phyloP scores from a whole-genome alignment of 2,888 invertebrate genomes.

The Anthoptus insignis region DNA sequence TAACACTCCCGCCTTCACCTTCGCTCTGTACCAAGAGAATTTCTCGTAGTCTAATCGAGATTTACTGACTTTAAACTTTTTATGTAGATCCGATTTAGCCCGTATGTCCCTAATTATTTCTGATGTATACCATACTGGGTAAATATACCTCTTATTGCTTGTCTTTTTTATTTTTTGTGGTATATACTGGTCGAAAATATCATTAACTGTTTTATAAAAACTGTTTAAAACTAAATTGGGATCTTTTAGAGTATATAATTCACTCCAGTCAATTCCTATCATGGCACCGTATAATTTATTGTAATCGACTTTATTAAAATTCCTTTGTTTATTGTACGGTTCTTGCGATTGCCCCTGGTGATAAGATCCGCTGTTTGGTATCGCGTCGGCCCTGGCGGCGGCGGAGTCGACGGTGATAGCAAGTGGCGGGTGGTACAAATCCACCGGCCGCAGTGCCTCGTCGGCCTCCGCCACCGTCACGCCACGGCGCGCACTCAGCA shows the following conservation, averaged over 20 bases:
- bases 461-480: conserved; percentile 14
- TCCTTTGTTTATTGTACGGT: neutral
- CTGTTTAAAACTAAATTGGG: too few relatives aligned
- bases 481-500: conserved; percentile 6
- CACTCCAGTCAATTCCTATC: too few relatives aligned
- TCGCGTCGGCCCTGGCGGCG: neutral
- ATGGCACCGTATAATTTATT: too few relatives aligned
- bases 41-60: neutral
- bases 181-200: too few relatives aligned
- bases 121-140: neutral
- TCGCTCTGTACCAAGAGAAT: conserved; percentile 1
- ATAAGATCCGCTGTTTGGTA: neutral
- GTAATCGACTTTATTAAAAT: neutral
- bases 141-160: neutral
- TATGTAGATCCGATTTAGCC: neutral
- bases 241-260: too few relatives aligned
- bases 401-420: neutral
- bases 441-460: conserved; percentile 4
- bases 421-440: neutral
- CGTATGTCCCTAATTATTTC: neutral
- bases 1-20: neutral
- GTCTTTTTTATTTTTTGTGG: neutral
- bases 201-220: too few relatives aligned
- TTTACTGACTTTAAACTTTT: neutral
- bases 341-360: neutral